Conservation (phyloP, 2,888 invertebrate species). For the Agonum fuliginosum region DNA sequence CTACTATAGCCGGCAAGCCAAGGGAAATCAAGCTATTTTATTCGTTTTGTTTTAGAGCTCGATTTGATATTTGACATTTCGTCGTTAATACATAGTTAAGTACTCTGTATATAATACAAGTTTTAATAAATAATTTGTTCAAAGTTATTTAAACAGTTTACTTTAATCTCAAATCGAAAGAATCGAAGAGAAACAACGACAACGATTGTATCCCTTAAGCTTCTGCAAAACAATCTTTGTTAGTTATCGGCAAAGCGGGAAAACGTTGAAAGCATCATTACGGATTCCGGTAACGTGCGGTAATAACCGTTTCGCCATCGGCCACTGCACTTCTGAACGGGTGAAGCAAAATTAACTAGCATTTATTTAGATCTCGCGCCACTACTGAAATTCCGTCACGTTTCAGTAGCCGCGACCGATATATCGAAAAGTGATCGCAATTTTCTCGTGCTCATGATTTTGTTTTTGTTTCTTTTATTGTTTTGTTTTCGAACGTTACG, state of each 20-base stretch:
- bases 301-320: constrained; percentile 39
- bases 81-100: no score
- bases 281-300: constrained; percentile 35
- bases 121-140: no score
- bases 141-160: no score
- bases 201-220: background rate
- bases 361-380: constrained; percentile 33
- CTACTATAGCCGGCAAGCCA: no score
- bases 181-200: background rate
- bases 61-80: no score
- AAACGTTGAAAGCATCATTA: constrained; percentile 26
- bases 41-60: no score
- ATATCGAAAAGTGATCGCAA: no score
- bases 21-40: no score
- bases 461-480: background rate
- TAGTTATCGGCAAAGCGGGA: constrained; percentile 44
- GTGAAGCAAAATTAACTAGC: constrained; percentile 28
- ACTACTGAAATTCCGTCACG: constrained; percentile 26
- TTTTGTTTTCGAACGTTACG: constrained; percentile 24
- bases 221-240: constrained; percentile 4
- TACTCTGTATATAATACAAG: no score
- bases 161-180: constrained; percentile 8
- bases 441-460: background rate
- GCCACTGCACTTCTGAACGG: constrained; percentile 21
- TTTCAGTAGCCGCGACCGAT: constrained; percentile 13